Conservation (phyloP, 2,113 vertebrate genomes). For the Urocolius indicus region DNA sequence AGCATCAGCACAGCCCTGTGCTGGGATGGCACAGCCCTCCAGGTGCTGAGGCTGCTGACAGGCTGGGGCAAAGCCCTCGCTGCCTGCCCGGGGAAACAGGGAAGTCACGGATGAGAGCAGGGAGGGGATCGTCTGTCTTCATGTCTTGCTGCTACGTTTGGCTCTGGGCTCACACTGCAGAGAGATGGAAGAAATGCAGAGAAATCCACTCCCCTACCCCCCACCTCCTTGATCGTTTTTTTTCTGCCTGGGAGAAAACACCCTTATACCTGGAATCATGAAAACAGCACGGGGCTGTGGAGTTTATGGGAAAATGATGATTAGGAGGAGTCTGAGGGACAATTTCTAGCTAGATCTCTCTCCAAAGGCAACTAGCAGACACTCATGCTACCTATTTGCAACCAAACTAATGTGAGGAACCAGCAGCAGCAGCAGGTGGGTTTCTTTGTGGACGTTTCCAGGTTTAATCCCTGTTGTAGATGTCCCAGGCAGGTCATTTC, state of each 20-base stretch:
- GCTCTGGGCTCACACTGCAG: not conserved
- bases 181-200: not conserved
- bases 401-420: accelerated
- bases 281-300: not conserved
- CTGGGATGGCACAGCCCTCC: not conserved
- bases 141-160: not conserved
- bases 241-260: not conserved
- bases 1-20: not conserved
- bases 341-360: not conserved
- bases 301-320: not conserved
- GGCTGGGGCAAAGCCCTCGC: not conserved
- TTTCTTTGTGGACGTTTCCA: not conserved
- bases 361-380: not conserved
- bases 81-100: not conserved
- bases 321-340: not conserved
- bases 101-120: accelerated
- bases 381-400: not conserved
- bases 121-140: not conserved
- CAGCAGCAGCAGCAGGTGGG: accelerated
- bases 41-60: not conserved
- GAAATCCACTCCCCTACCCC: not conserved
- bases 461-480: accelerated
- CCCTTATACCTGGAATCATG: not conserved
- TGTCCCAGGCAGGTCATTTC: not conserved
- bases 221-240: not conserved